These are phyloP conservation scores for Steatocranus sp. DNA, from an alignment of 2,797 vertebrate species.

Conservation along the genomic window DNA sequence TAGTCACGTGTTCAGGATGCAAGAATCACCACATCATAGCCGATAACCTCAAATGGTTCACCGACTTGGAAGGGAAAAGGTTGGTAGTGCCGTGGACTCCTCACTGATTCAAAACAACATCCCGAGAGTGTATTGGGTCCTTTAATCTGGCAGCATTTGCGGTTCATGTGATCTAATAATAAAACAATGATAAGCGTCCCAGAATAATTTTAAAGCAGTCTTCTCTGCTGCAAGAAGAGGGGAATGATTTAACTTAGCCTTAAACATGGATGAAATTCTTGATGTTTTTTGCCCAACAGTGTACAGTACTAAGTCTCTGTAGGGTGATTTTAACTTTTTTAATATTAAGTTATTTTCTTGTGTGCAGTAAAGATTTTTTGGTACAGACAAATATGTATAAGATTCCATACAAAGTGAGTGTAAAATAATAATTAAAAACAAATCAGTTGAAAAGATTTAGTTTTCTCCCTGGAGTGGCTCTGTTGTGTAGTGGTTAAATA, in stretches of 20 bases:
- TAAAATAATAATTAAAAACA: neutral
- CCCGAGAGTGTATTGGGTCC: neutral
- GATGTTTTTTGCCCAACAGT: neutral
- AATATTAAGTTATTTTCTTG: neutral
- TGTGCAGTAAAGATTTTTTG: neutral
- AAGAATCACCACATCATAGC: slow-evolving; percentile 90
- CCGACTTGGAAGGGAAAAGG: slow-evolving; percentile 89
- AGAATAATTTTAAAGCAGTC: neutral
- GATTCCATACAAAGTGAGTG: neutral
- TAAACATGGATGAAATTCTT: neutral
- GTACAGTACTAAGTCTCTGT: neutral
- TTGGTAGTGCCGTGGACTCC: slow-evolving; percentile 41
- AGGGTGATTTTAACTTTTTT: neutral
- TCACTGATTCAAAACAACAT: neutral
- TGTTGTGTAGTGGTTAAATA: neutral
- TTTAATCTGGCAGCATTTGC: neutral
- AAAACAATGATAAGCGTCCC: neutral
- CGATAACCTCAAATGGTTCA: slow-evolving; percentile 94
- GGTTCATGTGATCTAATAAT: neutral
- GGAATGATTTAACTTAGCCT: neutral
- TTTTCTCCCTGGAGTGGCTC: neutral
- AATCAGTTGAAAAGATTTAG: neutral
- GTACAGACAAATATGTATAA: neutral
- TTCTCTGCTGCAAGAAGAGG: neutral
- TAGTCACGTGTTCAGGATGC: slow-evolving; percentile 89